phyloP scores from a whole-genome alignment of 2,113 vertebrate species.

The Nanorana parkeri region DNA sequence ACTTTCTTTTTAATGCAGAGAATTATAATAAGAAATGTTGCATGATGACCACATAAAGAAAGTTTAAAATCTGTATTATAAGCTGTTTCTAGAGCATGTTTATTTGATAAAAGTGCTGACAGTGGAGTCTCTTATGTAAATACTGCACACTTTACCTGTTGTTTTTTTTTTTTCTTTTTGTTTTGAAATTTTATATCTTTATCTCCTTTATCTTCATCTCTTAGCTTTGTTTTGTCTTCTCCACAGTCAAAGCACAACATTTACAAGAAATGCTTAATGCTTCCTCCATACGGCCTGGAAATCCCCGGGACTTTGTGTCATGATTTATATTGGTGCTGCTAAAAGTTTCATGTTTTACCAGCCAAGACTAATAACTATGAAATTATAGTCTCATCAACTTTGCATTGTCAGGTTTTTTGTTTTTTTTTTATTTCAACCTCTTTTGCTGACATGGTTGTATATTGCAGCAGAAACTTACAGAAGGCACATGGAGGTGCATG shows the following conservation, averaged over 20 bases:
- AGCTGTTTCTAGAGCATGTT: neutral
- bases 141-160: slow-evolving; percentile 41
- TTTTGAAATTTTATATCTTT: slow-evolving; percentile 33
- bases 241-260: neutral
- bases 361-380: neutral
- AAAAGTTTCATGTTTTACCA: slow-evolving; percentile 22
- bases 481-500: no score
- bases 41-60: neutral
- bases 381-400: slow-evolving; percentile 57
- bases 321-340: slow-evolving; percentile 22
- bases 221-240: neutral
- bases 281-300: neutral
- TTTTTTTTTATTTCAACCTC: neutral
- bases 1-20: no score
- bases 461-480: no score
- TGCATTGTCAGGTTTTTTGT: neutral
- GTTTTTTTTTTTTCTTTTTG: slow-evolving; percentile 31
- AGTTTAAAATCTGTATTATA: neutral
- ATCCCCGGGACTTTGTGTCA: slow-evolving; percentile 28
- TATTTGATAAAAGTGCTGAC: neutral
- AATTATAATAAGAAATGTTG: no score
- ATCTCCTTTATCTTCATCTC: neutral
- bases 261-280: neutral
- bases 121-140: slow-evolving; percentile 39
- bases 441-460: neutral